Evolutionary conservation across 2,888 invertebrate genomes (phyloP), one percentile per base, ranked within the genome.

Genomic region (Brachypterus glaber): DNA sequence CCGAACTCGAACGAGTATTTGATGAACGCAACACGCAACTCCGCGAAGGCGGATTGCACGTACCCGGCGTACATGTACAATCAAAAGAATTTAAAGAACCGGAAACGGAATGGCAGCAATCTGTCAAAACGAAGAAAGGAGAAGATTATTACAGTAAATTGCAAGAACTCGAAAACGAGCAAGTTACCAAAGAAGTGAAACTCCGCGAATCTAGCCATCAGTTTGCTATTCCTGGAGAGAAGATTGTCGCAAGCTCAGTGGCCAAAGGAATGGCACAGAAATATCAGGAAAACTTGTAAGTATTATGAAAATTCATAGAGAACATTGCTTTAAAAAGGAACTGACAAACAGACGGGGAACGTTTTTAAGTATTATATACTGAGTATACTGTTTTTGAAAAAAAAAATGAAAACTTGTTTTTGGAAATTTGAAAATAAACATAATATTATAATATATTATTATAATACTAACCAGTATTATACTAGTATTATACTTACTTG

Each of bases 231-330:
- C 87, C 89, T 37, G 88, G 89, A 3, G 86, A 89, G 44, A 85
- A 84, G 59, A 68, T 88, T 33, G 77, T 82, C 2, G 75, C 73
- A 49, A 78, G 73, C 57, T 83, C 87, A 3, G 67, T 85, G 46
- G 81, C 89, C 26, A 84, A 79, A 65, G 87, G 86, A 58, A 88
- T 90, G 87, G 90, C 90, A 1, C 82, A 85, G 53, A 79, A 78
- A 63, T 90, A 90, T 59, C 80, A 89, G 63, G 79, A 82, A 50
- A 84, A 68, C 59, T 69, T 90, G 90, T 90, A 74, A 83, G 87
- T 54, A 41, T 40, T 12, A 33, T 13, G 5, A 34, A 16, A 9
- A 13, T 9, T 32, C 13, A 7, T 30, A 13, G 32, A 11, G 7
- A 5, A 33, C n/a, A n/a, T n/a, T n/a, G n/a, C n/a, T n/a, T n/a